Evolutionary conservation across 2,797 vertebrate species (phyloP), one percentile per base, ranked within the genome.

Genomic region (Sphenodon punctatus): DNA sequence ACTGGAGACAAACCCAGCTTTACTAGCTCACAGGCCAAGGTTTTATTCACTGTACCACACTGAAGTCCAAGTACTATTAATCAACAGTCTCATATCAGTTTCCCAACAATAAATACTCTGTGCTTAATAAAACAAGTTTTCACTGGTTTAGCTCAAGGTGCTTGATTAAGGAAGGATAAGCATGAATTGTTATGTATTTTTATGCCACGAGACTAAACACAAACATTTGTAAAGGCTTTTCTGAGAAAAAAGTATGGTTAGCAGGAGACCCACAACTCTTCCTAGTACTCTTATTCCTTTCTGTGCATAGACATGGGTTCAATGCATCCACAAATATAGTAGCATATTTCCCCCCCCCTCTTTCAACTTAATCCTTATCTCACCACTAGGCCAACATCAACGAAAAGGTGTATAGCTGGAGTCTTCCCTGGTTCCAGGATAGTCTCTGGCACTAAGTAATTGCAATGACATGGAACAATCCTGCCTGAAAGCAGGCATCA

Each of bases 211-310:
- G 63, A 45, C 30, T 25, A 30, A 63, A 34, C 17, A 23, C 34
- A 38, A 75, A 5, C 1, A 5, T 25, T 34, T 17, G 6, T 5
- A 42, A 23, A 11, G 41, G 58, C 56, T 45, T 43, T 9, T 11
- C 9, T 78, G 41, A 67, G 1, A 17, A 45, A 14, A 1, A 0
- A 12, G 3, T 8, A 15, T 38, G 58, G 17, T 2, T n/a, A n/a
- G 3, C 32, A n/a, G 49, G 49, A 27, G 6, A 19, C 27, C n/a
- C n/a, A n/a, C n/a, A n/a, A n/a, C n/a, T n/a, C n/a, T n/a, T n/a
- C n/a, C n/a, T n/a, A n/a, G n/a, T n/a, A n/a, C n/a, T n/a, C n/a
- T n/a, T n/a, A n/a, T n/a, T n/a, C n/a, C n/a, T n/a, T n/a, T n/a
- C n/a, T n/a, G n/a, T n/a, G n/a, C n/a, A n/a, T n/a, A n/a, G n/a